Percentiles rank a stretch among this genome's conserved stretches.
Evolutionary conservation across 2,797 vertebrate genomes (phyloP).

Genomic region (Siniperca undulata): DNA sequence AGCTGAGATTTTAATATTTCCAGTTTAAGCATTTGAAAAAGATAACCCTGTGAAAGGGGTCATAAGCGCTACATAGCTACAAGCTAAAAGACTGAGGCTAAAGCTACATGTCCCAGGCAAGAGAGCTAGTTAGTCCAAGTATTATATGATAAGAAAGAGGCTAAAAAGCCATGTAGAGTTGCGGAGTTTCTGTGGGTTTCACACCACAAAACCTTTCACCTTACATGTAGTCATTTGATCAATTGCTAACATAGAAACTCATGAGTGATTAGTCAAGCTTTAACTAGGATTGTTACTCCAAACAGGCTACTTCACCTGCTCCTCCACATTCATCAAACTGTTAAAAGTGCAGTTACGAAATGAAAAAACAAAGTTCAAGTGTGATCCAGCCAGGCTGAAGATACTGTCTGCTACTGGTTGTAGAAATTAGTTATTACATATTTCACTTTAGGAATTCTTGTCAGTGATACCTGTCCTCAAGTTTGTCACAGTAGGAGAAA

Average conservation of each 20-base stretch:
- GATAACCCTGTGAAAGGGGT: no score
- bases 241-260: neutral
- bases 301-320: slow-evolving; percentile 11
- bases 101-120: no score
- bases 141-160: neutral
- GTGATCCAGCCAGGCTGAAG: neutral
- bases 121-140: neutral
- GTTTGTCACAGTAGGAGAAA: slow-evolving; percentile 44
- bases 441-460: slow-evolving; percentile 7
- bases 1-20: no score
- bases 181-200: neutral
- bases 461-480: slow-evolving; percentile 26
- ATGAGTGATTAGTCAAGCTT: neutral
- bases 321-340: neutral
- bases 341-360: neutral
- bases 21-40: no score
- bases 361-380: neutral
- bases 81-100: no score
- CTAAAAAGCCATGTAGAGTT: neutral
- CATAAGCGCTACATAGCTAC: no score
- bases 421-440: slow-evolving; percentile 33
- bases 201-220: neutral
- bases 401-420: neutral
- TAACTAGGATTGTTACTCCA: neutral
- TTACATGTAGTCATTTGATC: neutral